Evolutionary conservation across 1,140 invertebrate species (phyloP).

Genomic region (Leptopilina clavipes): DNA sequence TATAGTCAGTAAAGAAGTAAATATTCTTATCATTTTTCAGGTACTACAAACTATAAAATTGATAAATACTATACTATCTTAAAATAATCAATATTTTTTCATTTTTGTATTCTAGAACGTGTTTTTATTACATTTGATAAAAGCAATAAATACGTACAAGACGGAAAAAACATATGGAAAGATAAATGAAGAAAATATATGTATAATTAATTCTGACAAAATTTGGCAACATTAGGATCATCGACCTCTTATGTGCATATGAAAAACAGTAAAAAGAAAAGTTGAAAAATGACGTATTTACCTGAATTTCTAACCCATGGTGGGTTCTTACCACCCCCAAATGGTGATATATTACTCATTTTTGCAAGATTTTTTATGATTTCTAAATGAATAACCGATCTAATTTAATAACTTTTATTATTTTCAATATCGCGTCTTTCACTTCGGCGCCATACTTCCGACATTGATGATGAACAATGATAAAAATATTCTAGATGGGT

Average conservation of each 20-base stretch:
- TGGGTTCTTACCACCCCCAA: conserved; percentile 77
- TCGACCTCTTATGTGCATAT: not conserved
- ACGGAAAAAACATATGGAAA: too few relatives aligned
- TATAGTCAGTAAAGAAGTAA: too few relatives aligned
- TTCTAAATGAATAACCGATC: not conserved
- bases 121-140: too few relatives aligned
- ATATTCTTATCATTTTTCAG: too few relatives aligned
- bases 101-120: too few relatives aligned
- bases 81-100: too few relatives aligned
- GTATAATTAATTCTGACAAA: too few relatives aligned
- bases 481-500: too few relatives aligned
- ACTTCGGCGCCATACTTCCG: conserved; percentile 47
- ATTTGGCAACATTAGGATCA: conserved; percentile 1
- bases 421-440: conserved; percentile 38
- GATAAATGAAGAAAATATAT: too few relatives aligned
- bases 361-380: not conserved
- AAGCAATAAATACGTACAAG: too few relatives aligned
- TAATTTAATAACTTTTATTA: conserved; percentile 7
- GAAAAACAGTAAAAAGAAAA: not conserved
- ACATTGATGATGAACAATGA: conserved; percentile 5
- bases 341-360: conserved; percentile 77
- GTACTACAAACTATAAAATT: too few relatives aligned
- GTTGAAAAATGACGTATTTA: conserved; percentile 53
- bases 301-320: conserved; percentile 77
- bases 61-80: too few relatives aligned